Conservation (phyloP, 2,113 vertebrate genomes). For the Bagarius yarrelli region DNA sequence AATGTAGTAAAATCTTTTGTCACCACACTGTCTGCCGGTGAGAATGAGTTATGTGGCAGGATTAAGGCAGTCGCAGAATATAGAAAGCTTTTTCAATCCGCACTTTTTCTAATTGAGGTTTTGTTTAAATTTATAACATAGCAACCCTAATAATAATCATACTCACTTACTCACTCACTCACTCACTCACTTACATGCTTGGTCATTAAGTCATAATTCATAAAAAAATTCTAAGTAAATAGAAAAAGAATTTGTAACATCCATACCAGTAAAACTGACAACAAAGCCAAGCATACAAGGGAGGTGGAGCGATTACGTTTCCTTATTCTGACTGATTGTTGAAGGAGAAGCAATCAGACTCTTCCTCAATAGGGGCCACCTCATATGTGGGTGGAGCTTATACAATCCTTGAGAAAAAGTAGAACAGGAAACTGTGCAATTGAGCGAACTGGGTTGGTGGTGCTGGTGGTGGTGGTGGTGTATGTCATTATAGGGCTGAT, state of each 20-base stretch:
- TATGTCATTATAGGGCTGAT: conserved; percentile 37
- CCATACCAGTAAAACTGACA: conserved; percentile 6
- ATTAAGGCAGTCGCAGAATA: neutral
- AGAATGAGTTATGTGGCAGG: neutral
- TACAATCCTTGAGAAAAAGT: neutral
- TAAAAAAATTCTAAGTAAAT: neutral
- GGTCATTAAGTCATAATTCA: neutral
- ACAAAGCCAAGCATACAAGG: conserved; percentile 2
- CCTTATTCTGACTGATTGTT: neutral
- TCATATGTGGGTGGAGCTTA: conserved; percentile 21
- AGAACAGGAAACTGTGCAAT: neutral
- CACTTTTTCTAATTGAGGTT: neutral
- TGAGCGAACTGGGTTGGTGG: conserved; percentile 6
- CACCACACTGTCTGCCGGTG: conserved; percentile 15
- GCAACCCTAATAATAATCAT: neutral
- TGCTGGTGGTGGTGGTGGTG: neutral
- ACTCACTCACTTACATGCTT: neutral
- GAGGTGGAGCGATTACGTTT: neutral
- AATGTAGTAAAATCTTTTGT: conserved; percentile 31
- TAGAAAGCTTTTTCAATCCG: neutral
- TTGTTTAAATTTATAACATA: neutral
- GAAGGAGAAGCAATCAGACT: conserved; percentile 1
- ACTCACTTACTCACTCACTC: too few relatives aligned
- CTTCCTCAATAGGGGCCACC: neutral
- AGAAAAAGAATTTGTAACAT: neutral